Evolutionary conservation across 2,113 vertebrate genomes (phyloP).

Genomic region (Butastur rufipennis): DNA sequence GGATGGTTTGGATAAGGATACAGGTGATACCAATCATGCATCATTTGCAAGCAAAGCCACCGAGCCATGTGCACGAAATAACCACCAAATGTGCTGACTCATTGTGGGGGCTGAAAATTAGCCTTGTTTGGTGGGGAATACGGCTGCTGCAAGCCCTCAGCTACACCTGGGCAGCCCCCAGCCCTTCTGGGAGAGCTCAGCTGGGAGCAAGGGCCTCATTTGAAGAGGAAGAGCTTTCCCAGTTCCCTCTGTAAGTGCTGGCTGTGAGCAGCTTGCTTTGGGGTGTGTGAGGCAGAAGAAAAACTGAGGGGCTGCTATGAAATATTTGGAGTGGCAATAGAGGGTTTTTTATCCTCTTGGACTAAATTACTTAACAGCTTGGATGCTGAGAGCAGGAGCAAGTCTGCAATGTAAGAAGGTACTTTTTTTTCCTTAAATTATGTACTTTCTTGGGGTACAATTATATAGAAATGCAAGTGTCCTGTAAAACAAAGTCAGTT

Average conservation of each 20-base stretch:
- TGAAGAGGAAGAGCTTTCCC: not conserved
- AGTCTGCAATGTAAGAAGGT: not conserved
- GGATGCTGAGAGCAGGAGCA: not conserved
- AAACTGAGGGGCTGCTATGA: accelerated
- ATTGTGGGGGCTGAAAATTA: not conserved
- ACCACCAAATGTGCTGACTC: not conserved
- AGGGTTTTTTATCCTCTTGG: accelerated
- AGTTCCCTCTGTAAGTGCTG: accelerated
- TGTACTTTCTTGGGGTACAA: accelerated
- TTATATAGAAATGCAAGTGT: accelerated
- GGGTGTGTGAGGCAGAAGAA: too few relatives aligned
- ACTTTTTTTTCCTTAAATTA: not conserved
- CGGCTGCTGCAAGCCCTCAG: accelerated
- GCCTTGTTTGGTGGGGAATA: accelerated
- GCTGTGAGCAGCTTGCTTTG: not conserved
- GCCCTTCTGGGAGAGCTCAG: not conserved
- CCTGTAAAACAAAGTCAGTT: not conserved
- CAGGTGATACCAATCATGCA: not conserved
- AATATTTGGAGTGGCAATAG: accelerated
- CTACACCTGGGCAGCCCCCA: not conserved
- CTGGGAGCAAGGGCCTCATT: not conserved
- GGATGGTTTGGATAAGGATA: not conserved
- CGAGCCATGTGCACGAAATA: accelerated
- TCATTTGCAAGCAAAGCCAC: accelerated
- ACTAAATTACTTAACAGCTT: accelerated